Evolutionary conservation across 1,140 invertebrate genomes (phyloP).

Genomic region (Cherax destructor): DNA sequence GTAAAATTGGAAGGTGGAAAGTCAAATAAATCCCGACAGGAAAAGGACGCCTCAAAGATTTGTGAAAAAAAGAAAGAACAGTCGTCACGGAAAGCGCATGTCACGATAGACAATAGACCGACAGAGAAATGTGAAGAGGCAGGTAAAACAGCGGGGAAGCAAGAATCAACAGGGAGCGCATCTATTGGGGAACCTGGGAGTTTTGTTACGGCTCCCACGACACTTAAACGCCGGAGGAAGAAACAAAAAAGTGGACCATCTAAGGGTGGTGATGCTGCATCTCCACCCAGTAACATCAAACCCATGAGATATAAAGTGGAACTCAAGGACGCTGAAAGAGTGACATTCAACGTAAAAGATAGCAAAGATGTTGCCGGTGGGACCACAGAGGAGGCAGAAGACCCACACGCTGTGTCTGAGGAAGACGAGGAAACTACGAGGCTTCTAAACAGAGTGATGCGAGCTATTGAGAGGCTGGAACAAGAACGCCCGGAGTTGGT

Average conservation of each 20-base stretch:
- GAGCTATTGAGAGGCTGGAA: slow-evolving; percentile 46
- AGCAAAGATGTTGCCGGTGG: background rate
- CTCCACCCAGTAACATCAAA: too few relatives aligned
- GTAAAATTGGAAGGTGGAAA: background rate
- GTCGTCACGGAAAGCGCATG: background rate
- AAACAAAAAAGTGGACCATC: background rate
- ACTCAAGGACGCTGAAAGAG: background rate
- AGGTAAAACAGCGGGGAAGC: background rate
- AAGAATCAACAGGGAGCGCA: background rate
- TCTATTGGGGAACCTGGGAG: background rate
- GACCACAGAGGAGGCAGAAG: background rate
- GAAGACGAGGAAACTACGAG: slow-evolving; percentile 46
- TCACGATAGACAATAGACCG: background rate
- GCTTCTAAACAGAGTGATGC: slow-evolving; percentile 40
- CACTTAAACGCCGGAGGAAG: background rate
- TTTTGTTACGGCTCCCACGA: background rate
- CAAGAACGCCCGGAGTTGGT: slow-evolving; percentile 43
- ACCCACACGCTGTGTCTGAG: background rate
- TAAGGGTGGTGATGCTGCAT: background rate
- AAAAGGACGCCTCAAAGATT: background rate
- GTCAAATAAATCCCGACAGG: background rate
- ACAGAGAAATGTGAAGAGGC: background rate
- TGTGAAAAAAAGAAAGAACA: background rate
- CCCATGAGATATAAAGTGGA: background rate
- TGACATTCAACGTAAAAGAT: background rate